Evolutionary conservation across 2,113 vertebrate genomes (phyloP), one percentile per base, ranked within the genome.

Genomic region (Trematomus loennbergii): DNA sequence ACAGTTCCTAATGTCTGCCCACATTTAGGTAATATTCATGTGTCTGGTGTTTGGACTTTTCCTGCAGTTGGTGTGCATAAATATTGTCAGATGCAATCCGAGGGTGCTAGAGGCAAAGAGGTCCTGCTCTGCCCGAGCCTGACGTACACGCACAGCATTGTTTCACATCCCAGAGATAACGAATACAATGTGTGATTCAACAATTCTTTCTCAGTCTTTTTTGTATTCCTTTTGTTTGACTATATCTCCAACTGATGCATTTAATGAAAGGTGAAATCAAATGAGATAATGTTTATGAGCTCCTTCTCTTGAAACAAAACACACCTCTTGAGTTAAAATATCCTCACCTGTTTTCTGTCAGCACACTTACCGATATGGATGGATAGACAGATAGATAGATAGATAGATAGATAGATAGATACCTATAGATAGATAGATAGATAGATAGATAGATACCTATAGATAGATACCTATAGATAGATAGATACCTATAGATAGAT

Each of bases 1-100:
- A 91, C 90, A 82, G 83, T 91, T 93, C 84, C 83, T 91, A 93
- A 92, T 82, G 90, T 84, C 81, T 29, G 87, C 77, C 84, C 90
- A 88, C 70, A 75, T 92, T 91, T 90, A 72, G 87, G 88, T 89
- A 87, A 89, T 88, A 87, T 83, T 85, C 85, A 77, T 60, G 70
- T 79, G 79, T 88, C 88, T 91, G 84, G 65, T 87, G 89, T 89
- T 91, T 91, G 36, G 81, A 85, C 73, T 73, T 69, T 74, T 71
- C 58, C 22, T 82, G 82, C 83, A 86, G 82, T 72, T 25, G 72
- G 73, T 74, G 89, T 85, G 79, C 67, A 72, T 92, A 93, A 90
- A 93, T 91, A 82, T 93, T 91, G 91, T 91, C 87, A 89, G 88
- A 90, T 92, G 82, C 77, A 85, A 84, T 83, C 73, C 67, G 81